Evolutionary conservation across 2,888 invertebrate genomes (phyloP), one percentile per base, ranked within the genome.

Genomic region (Pterostichus niger): DNA sequence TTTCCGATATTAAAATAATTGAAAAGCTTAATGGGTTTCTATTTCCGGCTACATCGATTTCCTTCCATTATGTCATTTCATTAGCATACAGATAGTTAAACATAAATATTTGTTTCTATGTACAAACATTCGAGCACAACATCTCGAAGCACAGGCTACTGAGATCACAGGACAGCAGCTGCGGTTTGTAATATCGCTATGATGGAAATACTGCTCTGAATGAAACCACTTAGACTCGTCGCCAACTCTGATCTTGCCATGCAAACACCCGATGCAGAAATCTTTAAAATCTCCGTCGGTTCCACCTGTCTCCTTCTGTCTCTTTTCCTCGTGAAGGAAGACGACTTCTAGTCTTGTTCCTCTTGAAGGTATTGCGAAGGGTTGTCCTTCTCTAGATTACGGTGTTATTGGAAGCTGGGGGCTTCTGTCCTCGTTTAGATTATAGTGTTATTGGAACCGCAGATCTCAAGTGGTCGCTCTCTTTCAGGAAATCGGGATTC

Each of bases 131-230:
- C 40, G 0, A n/a, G 1, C 49, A 10, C 49, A 49, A 49, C 40
- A 40, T 6, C 40, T 6, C 2, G 9, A 40, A 9, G 40, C 40
- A 9, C 3, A 9, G 9, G 40, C 40, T 5, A 11, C 11, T 5
- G 13, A 49, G 13, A 49, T 49, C 44, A 24, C 33, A 9, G 13
- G 33, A 24, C 64, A 40, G 64, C 64, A 40, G 64, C 64, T 64
- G 64, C 17, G 59, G 10, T 7, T 10, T 35, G 64, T 64, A 33
- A 64, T 64, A 71, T 15, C 7, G 46, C 15, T 44, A 17, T 71
- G 54, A 77, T 77, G 77, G 40, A 77, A 76, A 77, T 75, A 75
- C 49, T 52, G 75, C n/a, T n/a, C 31, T 75, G 75, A 77, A 77
- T 77, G 56, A 77, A 77, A 77, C 77, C 77, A 77, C 77, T 77